Conservation (phyloP, 2,888 invertebrate genomes). For the Strigamia maritima region DNA sequence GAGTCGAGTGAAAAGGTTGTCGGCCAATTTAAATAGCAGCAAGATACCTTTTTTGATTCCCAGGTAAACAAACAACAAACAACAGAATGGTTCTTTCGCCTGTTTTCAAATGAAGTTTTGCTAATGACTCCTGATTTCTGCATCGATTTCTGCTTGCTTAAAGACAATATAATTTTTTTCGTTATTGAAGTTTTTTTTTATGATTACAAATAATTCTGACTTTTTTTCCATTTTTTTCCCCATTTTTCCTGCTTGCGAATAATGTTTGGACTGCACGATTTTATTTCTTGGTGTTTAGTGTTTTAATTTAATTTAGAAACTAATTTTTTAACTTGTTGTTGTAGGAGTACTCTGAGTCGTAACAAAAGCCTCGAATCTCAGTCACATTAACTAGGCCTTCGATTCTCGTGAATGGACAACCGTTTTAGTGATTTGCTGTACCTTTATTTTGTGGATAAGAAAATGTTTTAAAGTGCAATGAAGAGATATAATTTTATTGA, state of each 20-base stretch:
- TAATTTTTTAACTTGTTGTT: not conserved
- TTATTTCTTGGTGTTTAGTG: not conserved
- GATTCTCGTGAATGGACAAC: not conserved
- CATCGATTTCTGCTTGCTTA: constrained; percentile 30
- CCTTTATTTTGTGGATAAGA: not conserved
- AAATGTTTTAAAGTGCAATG: constrained; percentile 19
- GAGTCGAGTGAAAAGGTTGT: constrained; percentile 33
- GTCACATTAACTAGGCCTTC: not conserved
- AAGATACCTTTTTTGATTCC: constrained; percentile 37
- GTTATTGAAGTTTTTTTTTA: not conserved
- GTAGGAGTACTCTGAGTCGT: constrained; percentile 7
- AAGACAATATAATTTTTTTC: not conserved
- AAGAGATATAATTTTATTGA: not conserved
- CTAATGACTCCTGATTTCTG: constrained; percentile 31
- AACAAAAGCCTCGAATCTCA: constrained; percentile 9
- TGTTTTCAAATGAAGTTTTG: constrained; percentile 9
- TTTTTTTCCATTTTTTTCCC: not conserved
- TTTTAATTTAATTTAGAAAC: not conserved
- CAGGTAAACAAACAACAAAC: constrained; percentile 21
- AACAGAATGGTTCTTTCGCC: constrained; percentile 15
- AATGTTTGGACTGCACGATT: constrained; percentile 9
- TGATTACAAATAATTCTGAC: too few relatives aligned
- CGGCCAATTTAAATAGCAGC: constrained; percentile 21
- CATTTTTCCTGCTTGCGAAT: not conserved
- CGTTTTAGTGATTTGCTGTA: not conserved